Conservation (phyloP, 2,113 vertebrate species). For the Sorex araneus region DNA sequence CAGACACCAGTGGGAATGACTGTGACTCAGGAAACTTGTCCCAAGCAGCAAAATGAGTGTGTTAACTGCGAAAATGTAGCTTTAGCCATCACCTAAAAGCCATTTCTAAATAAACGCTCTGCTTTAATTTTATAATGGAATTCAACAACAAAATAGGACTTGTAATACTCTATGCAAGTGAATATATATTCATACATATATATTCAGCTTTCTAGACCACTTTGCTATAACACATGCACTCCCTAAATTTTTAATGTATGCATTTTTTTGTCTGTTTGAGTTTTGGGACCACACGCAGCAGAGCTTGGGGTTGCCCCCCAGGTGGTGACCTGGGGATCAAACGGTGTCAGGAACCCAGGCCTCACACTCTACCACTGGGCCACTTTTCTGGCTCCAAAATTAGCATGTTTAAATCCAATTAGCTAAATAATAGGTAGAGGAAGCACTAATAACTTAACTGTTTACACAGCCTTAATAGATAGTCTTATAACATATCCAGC, state of each 20-base stretch:
- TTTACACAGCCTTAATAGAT: neutral
- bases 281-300: too few species aligned
- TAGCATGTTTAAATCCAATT: constrained; percentile 18
- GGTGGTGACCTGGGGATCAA: too few species aligned
- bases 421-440: constrained; percentile 22
- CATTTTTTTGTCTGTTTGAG: too few species aligned
- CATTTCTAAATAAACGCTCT: neutral
- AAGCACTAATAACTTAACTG: neutral
- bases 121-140: constrained; percentile 28
- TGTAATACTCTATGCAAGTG: neutral
- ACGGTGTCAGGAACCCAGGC: too few species aligned
- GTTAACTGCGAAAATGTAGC: neutral
- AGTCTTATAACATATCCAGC: constrained; percentile 30
- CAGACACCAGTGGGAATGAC: fast-evolving
- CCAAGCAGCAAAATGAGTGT: neutral
- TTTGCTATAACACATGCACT: constrained; percentile 35
- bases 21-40: neutral
- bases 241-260: neutral
- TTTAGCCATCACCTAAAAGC: neutral
- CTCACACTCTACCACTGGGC: too few species aligned
- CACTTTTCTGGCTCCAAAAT: neutral
- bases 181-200: neutral
- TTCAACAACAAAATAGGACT: constrained; percentile 33
- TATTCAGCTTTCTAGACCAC: constrained; percentile 32
- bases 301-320: too few species aligned